Percentiles rank a stretch among this genome's conserved stretches.
phyloP scores from a whole-genome alignment of 2,888 invertebrate genomes.

The Tetramorium bicarinatum region DNA sequence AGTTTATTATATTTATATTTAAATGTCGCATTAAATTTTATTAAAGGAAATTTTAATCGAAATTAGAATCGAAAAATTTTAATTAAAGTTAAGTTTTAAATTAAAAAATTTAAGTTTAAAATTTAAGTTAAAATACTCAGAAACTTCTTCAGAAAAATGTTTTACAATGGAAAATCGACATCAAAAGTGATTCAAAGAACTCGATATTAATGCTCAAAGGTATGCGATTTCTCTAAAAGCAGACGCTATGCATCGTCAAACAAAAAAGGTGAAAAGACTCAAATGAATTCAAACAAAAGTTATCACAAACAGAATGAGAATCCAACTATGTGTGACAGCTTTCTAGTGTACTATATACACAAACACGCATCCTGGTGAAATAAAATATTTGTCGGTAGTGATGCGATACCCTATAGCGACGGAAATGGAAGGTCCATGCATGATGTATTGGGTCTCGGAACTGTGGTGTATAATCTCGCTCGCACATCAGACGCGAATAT shows the following conservation, averaged over 20 bases:
- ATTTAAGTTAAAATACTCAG: background rate
- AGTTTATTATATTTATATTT: background rate
- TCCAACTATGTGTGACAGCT: background rate
- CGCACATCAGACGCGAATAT: conserved; percentile 32
- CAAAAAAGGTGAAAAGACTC: background rate
- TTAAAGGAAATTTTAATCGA: background rate
- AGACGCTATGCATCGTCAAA: background rate
- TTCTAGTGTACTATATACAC: conserved; percentile 1
- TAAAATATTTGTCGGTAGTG: conserved; percentile 45
- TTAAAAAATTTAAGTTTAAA: background rate
- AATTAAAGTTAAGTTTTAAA: background rate
- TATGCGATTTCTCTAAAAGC: background rate
- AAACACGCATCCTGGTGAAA: background rate
- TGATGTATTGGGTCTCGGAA: conserved; percentile 41
- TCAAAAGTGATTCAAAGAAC: background rate
- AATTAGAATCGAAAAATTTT: background rate
- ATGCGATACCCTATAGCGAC: conserved; percentile 14
- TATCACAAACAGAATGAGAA: conserved; percentile 14
- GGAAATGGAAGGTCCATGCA: conserved; percentile 35
- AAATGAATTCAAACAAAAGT: conserved; percentile 23
- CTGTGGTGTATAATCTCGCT: conserved; percentile 39
- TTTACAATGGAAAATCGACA: background rate
- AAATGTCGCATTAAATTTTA: background rate
- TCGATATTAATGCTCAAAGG: conserved; percentile 9
- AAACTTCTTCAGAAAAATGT: background rate